These are phyloP conservation scores for Zaprionus tsacasi DNA, from an alignment of 1,140 invertebrate genomes.

Conservation along the genomic window DNA sequence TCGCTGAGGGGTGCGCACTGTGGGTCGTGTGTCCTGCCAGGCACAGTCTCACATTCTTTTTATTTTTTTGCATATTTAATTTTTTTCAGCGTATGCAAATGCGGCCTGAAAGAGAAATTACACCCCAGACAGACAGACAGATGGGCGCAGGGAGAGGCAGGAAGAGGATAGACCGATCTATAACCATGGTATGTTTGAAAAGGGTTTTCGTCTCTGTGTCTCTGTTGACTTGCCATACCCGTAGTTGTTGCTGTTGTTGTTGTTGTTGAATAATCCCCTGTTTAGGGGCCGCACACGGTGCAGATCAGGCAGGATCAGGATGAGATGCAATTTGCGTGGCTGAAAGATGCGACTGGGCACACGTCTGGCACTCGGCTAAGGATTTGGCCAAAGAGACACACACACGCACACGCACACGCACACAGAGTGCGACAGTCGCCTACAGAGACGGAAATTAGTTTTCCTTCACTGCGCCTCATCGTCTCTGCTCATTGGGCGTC, in stretches of 20 bases:
- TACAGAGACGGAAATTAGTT: constrained; percentile 67
- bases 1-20: constrained; percentile 60
- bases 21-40: constrained; percentile 77
- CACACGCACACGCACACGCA: neutral
- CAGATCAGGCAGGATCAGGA: constrained; percentile 41
- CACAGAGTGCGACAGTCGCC: constrained; percentile 18
- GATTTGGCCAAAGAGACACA: neutral
- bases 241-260: constrained; percentile 33
- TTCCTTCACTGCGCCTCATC: constrained; percentile 46
- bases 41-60: constrained; percentile 68
- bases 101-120: constrained; percentile 57
- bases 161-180: constrained; percentile 15
- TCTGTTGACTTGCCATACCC: constrained; percentile 45
- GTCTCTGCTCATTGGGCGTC: constrained; percentile 55
- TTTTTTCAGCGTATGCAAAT: constrained; percentile 73
- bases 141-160: neutral
- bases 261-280: constrained; percentile 53
- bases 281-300: constrained; percentile 67
- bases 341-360: constrained; percentile 53
- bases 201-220: constrained; percentile 60
- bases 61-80: constrained; percentile 63
- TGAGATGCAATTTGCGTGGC: constrained; percentile 51
- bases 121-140: constrained; percentile 39
- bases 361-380: constrained; percentile 32
- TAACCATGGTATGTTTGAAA: constrained; percentile 52